Percentiles rank a stretch among this genome's conserved stretches.
Evolutionary conservation across 1,140 invertebrate species (phyloP).

Genomic region (Condylostylus longicornis): DNA sequence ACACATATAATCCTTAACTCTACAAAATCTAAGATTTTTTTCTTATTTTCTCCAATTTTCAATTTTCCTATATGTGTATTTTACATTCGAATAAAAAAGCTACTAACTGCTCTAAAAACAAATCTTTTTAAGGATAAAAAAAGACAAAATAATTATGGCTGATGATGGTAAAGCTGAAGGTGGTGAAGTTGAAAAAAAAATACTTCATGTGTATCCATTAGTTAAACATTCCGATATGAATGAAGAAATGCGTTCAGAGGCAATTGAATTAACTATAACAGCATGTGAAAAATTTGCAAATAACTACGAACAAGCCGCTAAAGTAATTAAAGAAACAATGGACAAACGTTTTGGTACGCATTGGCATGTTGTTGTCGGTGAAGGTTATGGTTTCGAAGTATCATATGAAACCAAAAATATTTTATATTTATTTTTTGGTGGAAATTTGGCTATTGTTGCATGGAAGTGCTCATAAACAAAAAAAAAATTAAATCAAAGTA

Average conservation of each 20-base stretch:
- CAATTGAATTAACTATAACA: slow-evolving; percentile 75
- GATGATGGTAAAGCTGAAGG: slow-evolving; percentile 35
- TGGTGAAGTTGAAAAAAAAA: slow-evolving; percentile 44
- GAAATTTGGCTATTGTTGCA: slow-evolving; percentile 72
- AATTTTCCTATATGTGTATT: too few species aligned
- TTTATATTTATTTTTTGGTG: slow-evolving; percentile 83
- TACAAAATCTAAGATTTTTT: too few species aligned
- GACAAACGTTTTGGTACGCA: slow-evolving; percentile 88
- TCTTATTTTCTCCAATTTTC: too few species aligned
- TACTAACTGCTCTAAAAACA: too few species aligned
- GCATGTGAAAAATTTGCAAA: slow-evolving; percentile 78
- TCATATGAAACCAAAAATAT: slow-evolving; percentile 81
- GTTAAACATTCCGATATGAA: slow-evolving; percentile 74
- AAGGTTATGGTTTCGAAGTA: slow-evolving; percentile 85
- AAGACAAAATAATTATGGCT: too few species aligned
- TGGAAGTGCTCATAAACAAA: slow-evolving; percentile 69
- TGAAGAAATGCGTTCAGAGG: slow-evolving; percentile 79
- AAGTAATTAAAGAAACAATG: slow-evolving; percentile 82
- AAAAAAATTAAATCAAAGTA: slow-evolving; percentile 5
- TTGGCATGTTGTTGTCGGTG: slow-evolving; percentile 86
- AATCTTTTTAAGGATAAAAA: too few species aligned
- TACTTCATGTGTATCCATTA: slow-evolving; percentile 56
- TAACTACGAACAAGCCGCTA: slow-evolving; percentile 70
- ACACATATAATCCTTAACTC: too few species aligned
- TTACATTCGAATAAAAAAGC: too few species aligned